phyloP scores from a whole-genome alignment of 2,797 vertebrate genomes.

The Sebastes flavidus region DNA sequence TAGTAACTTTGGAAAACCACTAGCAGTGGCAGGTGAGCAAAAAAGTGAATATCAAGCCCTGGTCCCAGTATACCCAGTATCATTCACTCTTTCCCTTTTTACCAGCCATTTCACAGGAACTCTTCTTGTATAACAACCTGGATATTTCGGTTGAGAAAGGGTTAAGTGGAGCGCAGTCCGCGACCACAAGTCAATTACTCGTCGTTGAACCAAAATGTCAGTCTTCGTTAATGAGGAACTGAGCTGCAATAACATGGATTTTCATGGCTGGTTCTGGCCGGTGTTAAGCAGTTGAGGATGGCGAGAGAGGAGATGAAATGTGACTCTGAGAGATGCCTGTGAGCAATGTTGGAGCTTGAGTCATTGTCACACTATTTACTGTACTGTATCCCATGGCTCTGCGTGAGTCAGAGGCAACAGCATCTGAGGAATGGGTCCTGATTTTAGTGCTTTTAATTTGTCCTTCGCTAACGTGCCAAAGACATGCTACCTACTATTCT shows the following conservation, averaged over 20 bases:
- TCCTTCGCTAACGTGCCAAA: conserved; percentile 39
- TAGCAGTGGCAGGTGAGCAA: background rate
- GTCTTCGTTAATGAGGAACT: conserved; percentile 36
- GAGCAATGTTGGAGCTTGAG: conserved; percentile 75
- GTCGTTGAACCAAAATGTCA: conserved; percentile 43
- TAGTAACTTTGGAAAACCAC: background rate
- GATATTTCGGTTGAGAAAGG: conserved; percentile 7
- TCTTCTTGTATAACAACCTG: conserved; percentile 9
- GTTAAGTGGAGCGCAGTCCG: conserved; percentile 10
- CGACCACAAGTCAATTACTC: conserved; percentile 21
- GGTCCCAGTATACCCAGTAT: background rate
- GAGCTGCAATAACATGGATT: conserved; percentile 19
- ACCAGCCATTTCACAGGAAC: conserved; percentile 14
- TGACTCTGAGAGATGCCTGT: conserved; percentile 71
- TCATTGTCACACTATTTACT: conserved; percentile 79
- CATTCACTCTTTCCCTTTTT: background rate
- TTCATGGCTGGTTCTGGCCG: conserved; percentile 49
- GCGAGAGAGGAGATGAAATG: conserved; percentile 65
- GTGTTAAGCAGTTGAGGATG: conserved; percentile 54
- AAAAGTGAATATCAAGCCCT: background rate
- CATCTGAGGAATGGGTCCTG: conserved; percentile 62
- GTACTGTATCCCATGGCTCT: conserved; percentile 69
- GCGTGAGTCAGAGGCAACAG: conserved; percentile 71
- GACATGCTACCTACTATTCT: conserved; percentile 14
- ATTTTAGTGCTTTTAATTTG: conserved; percentile 56